A percentile compares a stretch with the other conserved stretches of the same genome.
phyloP scores from a whole-genome alignment of 2,888 invertebrate genomes.

The Nasonia oneida region DNA sequence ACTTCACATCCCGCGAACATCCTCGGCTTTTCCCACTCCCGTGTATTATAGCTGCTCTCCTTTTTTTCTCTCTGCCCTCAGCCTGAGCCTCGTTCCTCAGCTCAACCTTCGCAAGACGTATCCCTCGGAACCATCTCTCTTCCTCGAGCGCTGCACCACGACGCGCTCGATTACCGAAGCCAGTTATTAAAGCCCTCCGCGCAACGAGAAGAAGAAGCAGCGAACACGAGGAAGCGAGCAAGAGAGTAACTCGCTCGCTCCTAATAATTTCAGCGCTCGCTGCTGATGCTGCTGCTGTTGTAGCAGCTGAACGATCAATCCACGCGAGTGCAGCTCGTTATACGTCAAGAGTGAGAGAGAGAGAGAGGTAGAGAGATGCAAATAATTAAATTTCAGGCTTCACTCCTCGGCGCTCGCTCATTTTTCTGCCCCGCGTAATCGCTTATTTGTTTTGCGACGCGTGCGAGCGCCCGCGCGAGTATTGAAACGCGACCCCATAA shows the following conservation, averaged over 20 bases:
- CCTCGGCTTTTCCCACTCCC: conserved; percentile 19
- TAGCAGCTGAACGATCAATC: conserved; percentile 31
- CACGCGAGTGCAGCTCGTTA: conserved; percentile 19
- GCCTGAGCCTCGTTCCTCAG: neutral
- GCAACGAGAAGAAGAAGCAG: conserved; percentile 27
- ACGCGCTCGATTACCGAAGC: conserved; percentile 56
- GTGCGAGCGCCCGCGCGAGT: neutral
- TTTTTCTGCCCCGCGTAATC: neutral
- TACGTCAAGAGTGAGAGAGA: neutral
- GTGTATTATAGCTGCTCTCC: neutral
- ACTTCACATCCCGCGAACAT: conserved; percentile 6
- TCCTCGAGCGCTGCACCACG: conserved; percentile 25
- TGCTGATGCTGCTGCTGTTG: neutral
- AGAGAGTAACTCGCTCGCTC: conserved; percentile 9
- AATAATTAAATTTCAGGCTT: conserved; percentile 48
- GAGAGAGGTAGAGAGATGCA: neutral
- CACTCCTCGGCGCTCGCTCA: neutral
- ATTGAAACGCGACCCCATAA: conserved; percentile 53
- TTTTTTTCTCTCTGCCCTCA: neutral
- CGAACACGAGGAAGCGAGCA: neutral
- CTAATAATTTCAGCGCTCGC: conserved; percentile 45
- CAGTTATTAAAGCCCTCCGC: conserved; percentile 50
- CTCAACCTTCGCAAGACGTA: neutral
- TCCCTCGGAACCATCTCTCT: conserved; percentile 39
- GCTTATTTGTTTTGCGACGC: conserved; percentile 35